These are phyloP conservation scores for Notothenia rossii DNA, from an alignment of 2,113 vertebrate species.

Conservation along the genomic window DNA sequence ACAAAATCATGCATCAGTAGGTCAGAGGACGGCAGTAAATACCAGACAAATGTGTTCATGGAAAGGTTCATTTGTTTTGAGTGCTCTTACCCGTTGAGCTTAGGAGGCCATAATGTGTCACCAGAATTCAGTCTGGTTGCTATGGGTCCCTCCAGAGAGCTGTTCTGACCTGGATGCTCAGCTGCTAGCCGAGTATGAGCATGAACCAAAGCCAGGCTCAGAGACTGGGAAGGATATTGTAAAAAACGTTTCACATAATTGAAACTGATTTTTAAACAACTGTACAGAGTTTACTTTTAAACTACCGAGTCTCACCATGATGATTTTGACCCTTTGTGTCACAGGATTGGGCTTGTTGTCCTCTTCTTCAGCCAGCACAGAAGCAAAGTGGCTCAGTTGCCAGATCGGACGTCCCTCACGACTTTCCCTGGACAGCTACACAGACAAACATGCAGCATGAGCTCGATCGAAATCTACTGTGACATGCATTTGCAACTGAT, in stretches of 20 bases:
- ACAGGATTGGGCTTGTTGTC: constrained; percentile 98
- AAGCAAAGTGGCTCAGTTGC: constrained; percentile 96
- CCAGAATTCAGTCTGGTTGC: constrained; percentile 87
- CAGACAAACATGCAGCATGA: background rate
- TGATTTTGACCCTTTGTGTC: constrained; percentile 97
- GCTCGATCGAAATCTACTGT: background rate
- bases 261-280: background rate
- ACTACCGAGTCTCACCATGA: constrained; percentile 87
- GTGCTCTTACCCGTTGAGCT: constrained; percentile 88
- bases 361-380: constrained; percentile 95
- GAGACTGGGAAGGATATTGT: constrained; percentile 82
- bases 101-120: constrained; percentile 89
- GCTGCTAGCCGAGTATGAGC: constrained; percentile 94
- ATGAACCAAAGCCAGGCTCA: constrained; percentile 95
- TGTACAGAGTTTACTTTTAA: background rate
- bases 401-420: constrained; percentile 95
- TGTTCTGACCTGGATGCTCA: constrained; percentile 89
- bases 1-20: background rate
- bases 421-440: constrained; percentile 93
- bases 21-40: background rate
- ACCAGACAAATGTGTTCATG: background rate
- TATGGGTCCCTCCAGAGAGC: constrained; percentile 81
- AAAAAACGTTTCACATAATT: background rate
- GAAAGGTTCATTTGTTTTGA: background rate
- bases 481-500: background rate